Evolutionary conservation across 2,113 vertebrate species (phyloP).

Genomic region (Plecturocebus donacophilus): DNA sequence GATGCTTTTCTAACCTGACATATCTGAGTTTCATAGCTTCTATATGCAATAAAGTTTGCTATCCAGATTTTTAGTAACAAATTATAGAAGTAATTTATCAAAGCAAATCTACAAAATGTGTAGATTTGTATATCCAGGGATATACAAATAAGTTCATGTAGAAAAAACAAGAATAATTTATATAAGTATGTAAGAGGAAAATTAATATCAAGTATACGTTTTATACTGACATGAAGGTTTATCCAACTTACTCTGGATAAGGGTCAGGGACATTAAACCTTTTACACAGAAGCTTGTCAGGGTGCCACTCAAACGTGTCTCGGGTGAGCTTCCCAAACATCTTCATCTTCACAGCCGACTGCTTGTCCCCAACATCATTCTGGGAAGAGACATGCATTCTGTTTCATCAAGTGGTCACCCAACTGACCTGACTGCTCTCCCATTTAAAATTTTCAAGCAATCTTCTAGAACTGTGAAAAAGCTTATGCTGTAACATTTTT

Average conservation of each 20-base stretch:
- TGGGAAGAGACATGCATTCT: slow-evolving; percentile 76
- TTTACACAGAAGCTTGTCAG: slow-evolving; percentile 95
- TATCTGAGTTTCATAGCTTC: not conserved
- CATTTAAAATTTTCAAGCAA: not conserved
- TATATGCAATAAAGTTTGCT: not conserved
- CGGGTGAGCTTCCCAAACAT: slow-evolving; percentile 97
- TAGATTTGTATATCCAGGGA: not conserved
- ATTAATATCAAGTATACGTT: not conserved
- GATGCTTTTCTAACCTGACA: not conserved
- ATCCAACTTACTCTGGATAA: slow-evolving; percentile 91
- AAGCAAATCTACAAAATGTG: not conserved
- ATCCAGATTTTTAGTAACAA: not conserved
- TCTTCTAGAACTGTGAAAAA: not conserved
- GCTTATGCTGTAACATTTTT: not conserved
- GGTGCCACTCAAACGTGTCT: slow-evolving; percentile 95
- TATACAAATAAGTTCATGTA: not conserved
- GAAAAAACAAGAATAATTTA: not conserved
- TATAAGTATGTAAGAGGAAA: not conserved
- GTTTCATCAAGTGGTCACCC: not conserved
- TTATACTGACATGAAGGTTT: not conserved
- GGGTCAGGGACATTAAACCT: slow-evolving; percentile 97
- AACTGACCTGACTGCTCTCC: not conserved
- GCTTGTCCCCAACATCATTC: slow-evolving; percentile 90
- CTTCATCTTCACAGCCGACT: slow-evolving; percentile 94
- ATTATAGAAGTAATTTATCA: not conserved